A percentile compares a stretch with the other conserved stretches of the same genome.
These are phyloP conservation scores for Albula goreensis DNA, from an alignment of 2,113 vertebrate species.

Conservation along the genomic window DNA sequence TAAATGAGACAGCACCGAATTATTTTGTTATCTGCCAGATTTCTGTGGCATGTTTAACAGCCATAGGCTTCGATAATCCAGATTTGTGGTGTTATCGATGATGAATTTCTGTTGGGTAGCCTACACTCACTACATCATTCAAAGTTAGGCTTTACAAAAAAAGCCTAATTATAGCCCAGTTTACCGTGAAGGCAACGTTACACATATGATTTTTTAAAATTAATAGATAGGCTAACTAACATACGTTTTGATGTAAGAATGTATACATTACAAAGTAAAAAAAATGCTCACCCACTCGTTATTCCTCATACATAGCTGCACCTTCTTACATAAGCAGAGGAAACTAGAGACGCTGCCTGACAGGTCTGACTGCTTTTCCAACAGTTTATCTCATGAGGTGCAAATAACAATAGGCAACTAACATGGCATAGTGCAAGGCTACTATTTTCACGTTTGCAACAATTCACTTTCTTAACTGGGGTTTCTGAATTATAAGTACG, in stretches of 20 bases:
- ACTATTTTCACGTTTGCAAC: no score
- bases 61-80: background rate
- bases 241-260: background rate
- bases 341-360: constrained; percentile 9
- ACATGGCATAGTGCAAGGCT: no score
- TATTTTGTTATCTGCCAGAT: no score
- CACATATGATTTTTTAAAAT: background rate
- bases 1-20: no score
- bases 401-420: background rate
- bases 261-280: background rate
- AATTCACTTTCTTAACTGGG: no score
- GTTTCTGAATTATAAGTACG: no score
- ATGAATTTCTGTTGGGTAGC: no score
- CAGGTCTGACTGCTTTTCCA: constrained; percentile 48
- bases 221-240: background rate
- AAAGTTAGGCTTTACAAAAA: no score
- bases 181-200: background rate
- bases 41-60: no score
- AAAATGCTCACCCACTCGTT: constrained; percentile 5
- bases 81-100: background rate
- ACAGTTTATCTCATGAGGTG: background rate
- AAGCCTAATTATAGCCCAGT: background rate
- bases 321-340: background rate
- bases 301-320: background rate
- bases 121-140: no score